Evolutionary conservation across 2,888 invertebrate genomes (phyloP).

Genomic region (Villa cingulata): DNA sequence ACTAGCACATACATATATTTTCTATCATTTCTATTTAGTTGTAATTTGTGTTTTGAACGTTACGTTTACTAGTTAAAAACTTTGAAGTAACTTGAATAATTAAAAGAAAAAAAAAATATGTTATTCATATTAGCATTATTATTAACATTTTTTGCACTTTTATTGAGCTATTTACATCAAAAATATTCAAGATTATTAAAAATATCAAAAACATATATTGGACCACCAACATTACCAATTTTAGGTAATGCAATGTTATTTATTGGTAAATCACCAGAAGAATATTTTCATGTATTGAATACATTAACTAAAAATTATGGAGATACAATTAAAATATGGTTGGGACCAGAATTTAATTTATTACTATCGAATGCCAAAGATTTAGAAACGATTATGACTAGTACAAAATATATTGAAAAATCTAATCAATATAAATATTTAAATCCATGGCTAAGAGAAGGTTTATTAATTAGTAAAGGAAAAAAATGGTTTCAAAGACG

Average conservation of each 20-base stretch:
- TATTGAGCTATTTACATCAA: slow-evolving; percentile 7
- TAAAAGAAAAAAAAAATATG: too few species aligned
- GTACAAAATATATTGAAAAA: slow-evolving; percentile 38
- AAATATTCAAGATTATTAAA: slow-evolving; percentile 24
- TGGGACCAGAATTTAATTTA: slow-evolving; percentile 29
- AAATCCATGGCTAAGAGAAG: slow-evolving; percentile 41
- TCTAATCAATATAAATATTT: slow-evolving; percentile 38
- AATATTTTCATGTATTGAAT: slow-evolving; percentile 12
- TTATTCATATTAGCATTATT: neutral
- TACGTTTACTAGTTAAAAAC: too few species aligned
- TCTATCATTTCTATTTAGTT: too few species aligned
- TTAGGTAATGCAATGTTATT: slow-evolving; percentile 39
- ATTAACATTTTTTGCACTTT: slow-evolving; percentile 17
- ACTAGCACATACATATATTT: too few species aligned
- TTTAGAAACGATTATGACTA: slow-evolving; percentile 23
- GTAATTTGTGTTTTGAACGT: too few species aligned
- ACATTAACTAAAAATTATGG: neutral
- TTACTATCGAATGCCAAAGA: slow-evolving; percentile 24
- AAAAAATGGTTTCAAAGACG: slow-evolving; percentile 47
- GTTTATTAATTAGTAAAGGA: slow-evolving; percentile 39
- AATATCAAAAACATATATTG: slow-evolving; percentile 22
- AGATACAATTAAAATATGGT: slow-evolving; percentile 24
- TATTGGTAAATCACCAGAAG: slow-evolving; percentile 35
- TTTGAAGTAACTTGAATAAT: too few species aligned
- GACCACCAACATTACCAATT: slow-evolving; percentile 37